Conservation (phyloP, 2,797 vertebrate species). For the Acanthurus tractus region DNA sequence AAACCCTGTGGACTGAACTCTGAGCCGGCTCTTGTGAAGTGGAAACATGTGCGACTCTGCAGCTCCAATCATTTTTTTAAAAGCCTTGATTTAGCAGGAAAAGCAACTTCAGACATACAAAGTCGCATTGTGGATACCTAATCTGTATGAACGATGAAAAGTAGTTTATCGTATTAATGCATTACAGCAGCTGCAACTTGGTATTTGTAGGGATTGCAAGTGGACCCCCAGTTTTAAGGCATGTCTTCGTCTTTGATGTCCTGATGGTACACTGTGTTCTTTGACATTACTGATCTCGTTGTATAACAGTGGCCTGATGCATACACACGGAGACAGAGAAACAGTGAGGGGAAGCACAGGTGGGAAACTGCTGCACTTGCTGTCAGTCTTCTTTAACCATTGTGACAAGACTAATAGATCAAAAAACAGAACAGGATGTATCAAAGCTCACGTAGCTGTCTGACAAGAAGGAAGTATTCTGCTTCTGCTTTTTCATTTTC, state of each 20-base stretch:
- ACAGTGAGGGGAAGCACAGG: slow-evolving; percentile 15
- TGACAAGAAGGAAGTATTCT: slow-evolving; percentile 5
- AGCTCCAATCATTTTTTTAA: too few relatives aligned
- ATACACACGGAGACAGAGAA: background rate
- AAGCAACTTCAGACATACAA: background rate
- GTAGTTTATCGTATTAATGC: background rate
- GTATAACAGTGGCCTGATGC: slow-evolving; percentile 31
- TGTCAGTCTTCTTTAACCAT: slow-evolving; percentile 38
- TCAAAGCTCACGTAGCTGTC: slow-evolving; percentile 17
- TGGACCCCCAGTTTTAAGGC: background rate
- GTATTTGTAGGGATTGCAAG: background rate
- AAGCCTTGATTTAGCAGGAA: too few relatives aligned
- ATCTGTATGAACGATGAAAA: slow-evolving; percentile 14
- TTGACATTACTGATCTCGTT: slow-evolving; percentile 36
- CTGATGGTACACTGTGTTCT: slow-evolving; percentile 1
- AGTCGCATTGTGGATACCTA: background rate
- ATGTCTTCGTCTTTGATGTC: background rate
- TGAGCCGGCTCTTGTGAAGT: too few relatives aligned
- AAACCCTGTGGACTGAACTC: too few relatives aligned
- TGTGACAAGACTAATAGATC: slow-evolving; percentile 34
- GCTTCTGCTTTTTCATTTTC: background rate
- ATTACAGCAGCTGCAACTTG: background rate
- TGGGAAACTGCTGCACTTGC: slow-evolving; percentile 32
- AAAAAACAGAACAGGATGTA: slow-evolving; percentile 15
- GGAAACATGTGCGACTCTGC: too few relatives aligned